Evolutionary conservation across 2,888 invertebrate genomes (phyloP), one percentile per base, ranked within the genome.

Genomic region (Brenthis ino): DNA sequence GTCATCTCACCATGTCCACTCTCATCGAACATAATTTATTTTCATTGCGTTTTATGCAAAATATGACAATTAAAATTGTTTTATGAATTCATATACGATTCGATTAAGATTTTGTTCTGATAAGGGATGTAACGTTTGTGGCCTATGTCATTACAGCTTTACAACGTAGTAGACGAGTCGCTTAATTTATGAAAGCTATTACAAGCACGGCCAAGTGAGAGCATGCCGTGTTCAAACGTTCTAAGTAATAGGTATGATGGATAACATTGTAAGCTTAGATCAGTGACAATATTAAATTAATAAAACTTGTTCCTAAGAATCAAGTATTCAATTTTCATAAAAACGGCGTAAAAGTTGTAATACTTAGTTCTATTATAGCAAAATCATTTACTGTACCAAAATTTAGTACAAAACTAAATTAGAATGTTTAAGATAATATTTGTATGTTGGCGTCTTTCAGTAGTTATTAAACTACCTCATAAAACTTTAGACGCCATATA

Each of bases 101-200:
- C 88, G 82, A 91, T 91, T 88, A 88, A 91, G 91, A 91, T 91
- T 89, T 86, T 80, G 88, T 88, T 88, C 82, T 84, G 89, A 91
- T 91, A 92, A 91, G 85, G 77, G 54, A 79, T 76, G 77, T 77
- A 81, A 77, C 80, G 82, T 86, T 86, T 87, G 84, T 85, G 73
- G 79, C 78, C 83, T 82, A 77, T 86, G 84, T 87, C 83, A 88
- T 87, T 87, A 87, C 50, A 82, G 76, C 75, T 83, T 82, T 78
- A 80, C 65, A 65, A 80, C 77, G 74, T 68, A 77, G 66, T 69
- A 60, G 77, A 75, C 79, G 78, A 80, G 77, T 75, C 67, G 71
- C 73, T 76, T 82, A 81, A 84, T 80, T 84, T 84, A 86, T 82
- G 76, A 74, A 70, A 68, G 74, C 74, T 75, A 76, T 79, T 76